These are phyloP conservation scores for Clarias pachynema DNA, from an alignment of 2,797 vertebrate genomes.

Conservation along the genomic window DNA sequence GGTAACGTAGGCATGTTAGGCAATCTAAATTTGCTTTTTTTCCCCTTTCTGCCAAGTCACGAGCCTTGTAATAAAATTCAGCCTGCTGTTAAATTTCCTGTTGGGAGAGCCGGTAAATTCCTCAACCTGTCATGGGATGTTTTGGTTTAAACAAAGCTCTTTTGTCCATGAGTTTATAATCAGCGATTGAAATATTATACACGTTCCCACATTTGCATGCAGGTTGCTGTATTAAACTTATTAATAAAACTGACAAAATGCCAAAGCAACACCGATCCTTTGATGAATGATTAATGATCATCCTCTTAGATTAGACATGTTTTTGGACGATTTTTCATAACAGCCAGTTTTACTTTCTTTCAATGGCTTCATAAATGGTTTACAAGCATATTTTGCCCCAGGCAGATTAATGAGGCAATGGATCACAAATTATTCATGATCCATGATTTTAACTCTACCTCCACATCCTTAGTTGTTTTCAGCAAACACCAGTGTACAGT, in stretches of 20 bases:
- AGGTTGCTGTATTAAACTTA: background rate
- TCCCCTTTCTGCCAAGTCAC: background rate
- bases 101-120: background rate
- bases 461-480: background rate
- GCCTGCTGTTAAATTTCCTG: background rate
- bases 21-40: background rate
- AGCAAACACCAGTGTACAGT: background rate
- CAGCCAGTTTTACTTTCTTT: background rate
- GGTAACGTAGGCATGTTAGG: background rate
- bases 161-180: background rate
- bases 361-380: background rate
- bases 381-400: background rate
- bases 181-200: background rate
- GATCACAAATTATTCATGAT: background rate
- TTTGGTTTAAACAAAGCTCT: background rate
- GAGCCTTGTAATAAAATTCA: too few species aligned
- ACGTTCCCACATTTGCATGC: background rate
- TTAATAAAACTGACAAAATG: constrained; percentile 11
- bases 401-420: background rate
- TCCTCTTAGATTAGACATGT: background rate
- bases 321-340: background rate
- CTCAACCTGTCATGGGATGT: background rate
- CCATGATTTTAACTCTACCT: background rate
- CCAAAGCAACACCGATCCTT: background rate
- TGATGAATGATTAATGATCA: constrained; percentile 20